A percentile compares a stretch with the other conserved stretches of the same genome.
phyloP scores from a whole-genome alignment of 2,113 vertebrate genomes.

The Xyrauchen texanus region DNA sequence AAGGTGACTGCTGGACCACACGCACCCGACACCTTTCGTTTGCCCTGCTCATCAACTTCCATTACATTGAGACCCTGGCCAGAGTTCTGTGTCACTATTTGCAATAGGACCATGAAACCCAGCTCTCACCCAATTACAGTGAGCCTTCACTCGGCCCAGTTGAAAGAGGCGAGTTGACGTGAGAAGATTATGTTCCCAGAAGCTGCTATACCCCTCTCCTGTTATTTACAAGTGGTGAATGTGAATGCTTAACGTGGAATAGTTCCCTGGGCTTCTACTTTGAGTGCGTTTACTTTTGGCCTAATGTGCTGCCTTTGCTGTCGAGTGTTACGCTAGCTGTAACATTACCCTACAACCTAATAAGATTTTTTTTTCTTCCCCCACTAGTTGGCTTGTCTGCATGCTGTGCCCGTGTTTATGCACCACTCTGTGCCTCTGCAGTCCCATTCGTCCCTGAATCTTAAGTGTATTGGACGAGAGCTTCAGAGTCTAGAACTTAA shows the following conservation, averaged over 20 bases:
- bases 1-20: constrained; percentile 43
- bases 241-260: constrained; percentile 8
- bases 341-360: neutral
- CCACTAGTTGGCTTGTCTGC: constrained; percentile 19
- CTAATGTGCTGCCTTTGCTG: neutral
- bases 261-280: neutral
- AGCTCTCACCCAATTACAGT: constrained; percentile 49
- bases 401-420: constrained; percentile 39
- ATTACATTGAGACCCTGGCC: constrained; percentile 28
- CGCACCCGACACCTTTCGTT: constrained; percentile 13
- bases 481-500: neutral
- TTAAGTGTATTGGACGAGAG: constrained; percentile 13
- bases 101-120: constrained; percentile 45
- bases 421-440: constrained; percentile 39
- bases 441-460: constrained; percentile 40
- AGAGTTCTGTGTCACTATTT: constrained; percentile 8
- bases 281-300: neutral
- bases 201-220: neutral
- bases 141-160: constrained; percentile 22
- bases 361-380: neutral
- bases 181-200: constrained; percentile 7
- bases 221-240: constrained; percentile 4
- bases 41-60: constrained; percentile 43
- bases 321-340: constrained; percentile 27
- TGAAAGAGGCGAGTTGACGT: constrained; percentile 27